Evolutionary conservation across 1,140 invertebrate species (phyloP).

Genomic region (Agrilus planipennis): DNA sequence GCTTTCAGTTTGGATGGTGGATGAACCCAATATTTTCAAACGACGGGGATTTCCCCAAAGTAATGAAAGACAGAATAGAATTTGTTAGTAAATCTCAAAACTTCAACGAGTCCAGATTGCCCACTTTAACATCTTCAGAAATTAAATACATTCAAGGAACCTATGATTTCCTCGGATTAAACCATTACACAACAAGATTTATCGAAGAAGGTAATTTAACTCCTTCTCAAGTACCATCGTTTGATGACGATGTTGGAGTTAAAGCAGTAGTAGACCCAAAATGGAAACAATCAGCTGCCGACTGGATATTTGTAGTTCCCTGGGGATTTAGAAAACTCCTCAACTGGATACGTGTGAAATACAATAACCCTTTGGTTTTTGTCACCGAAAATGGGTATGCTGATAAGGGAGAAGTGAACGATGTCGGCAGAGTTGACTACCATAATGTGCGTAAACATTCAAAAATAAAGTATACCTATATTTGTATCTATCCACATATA

Average conservation of each 20-base stretch:
- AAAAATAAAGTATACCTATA: too few species aligned
- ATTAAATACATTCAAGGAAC: conserved; percentile 43
- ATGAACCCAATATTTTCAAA: conserved; percentile 49
- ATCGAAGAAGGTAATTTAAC: neutral
- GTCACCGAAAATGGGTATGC: conserved; percentile 48
- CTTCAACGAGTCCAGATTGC: conserved; percentile 43
- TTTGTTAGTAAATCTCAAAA: conserved; percentile 45
- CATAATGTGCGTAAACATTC: too few species aligned
- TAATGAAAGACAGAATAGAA: conserved; percentile 44
- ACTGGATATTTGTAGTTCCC: conserved; percentile 23
- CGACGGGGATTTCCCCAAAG: conserved; percentile 48
- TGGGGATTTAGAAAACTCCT: conserved; percentile 40
- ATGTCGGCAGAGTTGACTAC: conserved; percentile 39
- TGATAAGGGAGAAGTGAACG: conserved; percentile 35
- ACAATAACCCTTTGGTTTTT: conserved; percentile 38
- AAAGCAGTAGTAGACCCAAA: neutral
- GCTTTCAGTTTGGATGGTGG: conserved; percentile 47
- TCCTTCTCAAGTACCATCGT: neutral
- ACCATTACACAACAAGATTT: conserved; percentile 41
- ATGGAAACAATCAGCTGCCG: conserved; percentile 7
- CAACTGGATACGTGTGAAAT: conserved; percentile 41
- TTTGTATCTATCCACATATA: too few species aligned
- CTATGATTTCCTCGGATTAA: conserved; percentile 50
- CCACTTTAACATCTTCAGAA: conserved; percentile 47
- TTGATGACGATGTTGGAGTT: conserved; percentile 4